phyloP scores from a whole-genome alignment of 2,888 invertebrate species.

The Aphrophora alni region DNA sequence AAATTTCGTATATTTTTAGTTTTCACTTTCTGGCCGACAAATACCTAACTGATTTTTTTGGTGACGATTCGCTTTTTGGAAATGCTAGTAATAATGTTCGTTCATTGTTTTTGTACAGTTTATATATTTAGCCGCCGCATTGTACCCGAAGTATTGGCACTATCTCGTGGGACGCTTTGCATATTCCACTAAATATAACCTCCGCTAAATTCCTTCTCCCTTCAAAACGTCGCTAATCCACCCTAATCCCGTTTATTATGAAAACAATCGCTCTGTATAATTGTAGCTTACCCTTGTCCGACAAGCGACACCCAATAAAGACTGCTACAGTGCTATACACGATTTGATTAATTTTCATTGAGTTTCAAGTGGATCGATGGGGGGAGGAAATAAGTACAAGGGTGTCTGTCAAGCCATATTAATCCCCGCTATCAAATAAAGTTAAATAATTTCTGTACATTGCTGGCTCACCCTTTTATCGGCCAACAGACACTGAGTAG shows the following conservation, averaged over 20 bases:
- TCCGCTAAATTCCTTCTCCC: not conserved
- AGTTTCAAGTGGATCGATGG: not conserved
- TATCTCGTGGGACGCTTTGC: too few species aligned
- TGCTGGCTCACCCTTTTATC: not conserved
- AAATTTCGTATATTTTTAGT: too few species aligned
- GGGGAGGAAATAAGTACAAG: not conserved
- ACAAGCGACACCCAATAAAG: constrained; percentile 6
- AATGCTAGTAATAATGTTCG: too few species aligned
- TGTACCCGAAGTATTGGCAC: too few species aligned
- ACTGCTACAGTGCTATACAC: not conserved
- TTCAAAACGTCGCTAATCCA: not conserved
- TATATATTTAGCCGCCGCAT: too few species aligned
- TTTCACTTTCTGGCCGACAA: too few species aligned
- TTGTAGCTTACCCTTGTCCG: constrained; percentile 1
- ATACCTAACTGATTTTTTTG: too few species aligned
- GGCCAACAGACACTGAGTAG: too few species aligned
- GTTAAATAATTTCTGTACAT: not conserved
- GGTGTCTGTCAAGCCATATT: not conserved
- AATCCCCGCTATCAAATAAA: constrained; percentile 6
- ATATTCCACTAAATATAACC: not conserved
- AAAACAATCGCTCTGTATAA: not conserved
- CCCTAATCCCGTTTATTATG: constrained; percentile 9
- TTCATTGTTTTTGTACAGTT: too few species aligned
- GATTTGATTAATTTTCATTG: constrained; percentile 9
- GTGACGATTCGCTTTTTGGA: too few species aligned